phyloP scores from a whole-genome alignment of 1,140 invertebrate species.

The Archivesica marissinica region DNA sequence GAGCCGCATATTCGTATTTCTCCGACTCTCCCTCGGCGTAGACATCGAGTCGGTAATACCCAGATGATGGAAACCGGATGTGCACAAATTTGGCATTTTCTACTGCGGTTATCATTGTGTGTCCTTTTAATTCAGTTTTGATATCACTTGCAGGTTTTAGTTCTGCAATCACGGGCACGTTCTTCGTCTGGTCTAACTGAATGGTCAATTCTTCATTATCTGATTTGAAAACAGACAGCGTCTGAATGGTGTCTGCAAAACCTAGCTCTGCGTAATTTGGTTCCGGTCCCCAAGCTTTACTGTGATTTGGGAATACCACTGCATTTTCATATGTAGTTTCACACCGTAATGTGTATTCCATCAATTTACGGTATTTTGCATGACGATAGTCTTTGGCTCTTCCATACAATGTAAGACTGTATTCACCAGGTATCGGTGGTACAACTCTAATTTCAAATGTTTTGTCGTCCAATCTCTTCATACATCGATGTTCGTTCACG shows the following conservation, averaged over 20 bases:
- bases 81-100: slow-evolving; percentile 18
- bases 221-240: slow-evolving; percentile 38
- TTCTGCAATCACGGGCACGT: slow-evolving; percentile 28
- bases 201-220: slow-evolving; percentile 38
- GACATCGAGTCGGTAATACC: slow-evolving; percentile 53
- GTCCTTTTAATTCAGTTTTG: slow-evolving; percentile 48
- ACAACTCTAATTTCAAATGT: slow-evolving; percentile 56
- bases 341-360: slow-evolving; percentile 63
- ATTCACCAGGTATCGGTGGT: slow-evolving; percentile 44
- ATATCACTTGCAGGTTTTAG: slow-evolving; percentile 31
- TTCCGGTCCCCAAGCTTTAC: slow-evolving; percentile 56
- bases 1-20: slow-evolving; percentile 56
- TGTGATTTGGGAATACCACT: slow-evolving; percentile 48
- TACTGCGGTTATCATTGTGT: slow-evolving; percentile 36
- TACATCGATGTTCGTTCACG: slow-evolving; percentile 27
- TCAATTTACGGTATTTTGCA: slow-evolving; percentile 39
- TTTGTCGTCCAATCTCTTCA: slow-evolving; percentile 38
- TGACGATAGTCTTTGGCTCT: slow-evolving; percentile 44
- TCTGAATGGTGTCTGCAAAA: slow-evolving; percentile 55
- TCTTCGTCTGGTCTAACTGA: slow-evolving; percentile 27
- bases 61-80: slow-evolving; percentile 47
- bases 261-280: slow-evolving; percentile 57
- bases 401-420: slow-evolving; percentile 48
- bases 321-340: neutral
- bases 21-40: slow-evolving; percentile 57